Base-by-base conservation (phyloP, 2,888 invertebrate species). In the Harpagoxenus sublaevis region DNA sequence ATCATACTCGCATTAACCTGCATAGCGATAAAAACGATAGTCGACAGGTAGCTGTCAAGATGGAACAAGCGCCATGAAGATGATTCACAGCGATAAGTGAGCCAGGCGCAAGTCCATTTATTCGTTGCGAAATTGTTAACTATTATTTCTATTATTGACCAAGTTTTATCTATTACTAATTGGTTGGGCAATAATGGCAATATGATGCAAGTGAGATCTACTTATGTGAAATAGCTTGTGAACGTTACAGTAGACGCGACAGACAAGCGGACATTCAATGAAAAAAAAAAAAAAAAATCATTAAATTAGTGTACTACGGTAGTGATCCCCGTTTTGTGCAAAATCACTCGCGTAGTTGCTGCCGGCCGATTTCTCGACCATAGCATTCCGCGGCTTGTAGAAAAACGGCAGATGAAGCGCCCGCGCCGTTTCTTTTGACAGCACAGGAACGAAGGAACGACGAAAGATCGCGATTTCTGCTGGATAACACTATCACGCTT, bases 81-180 rank as follows among this genome's bases (percentile, higher is more conserved):
- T 90, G 87, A 90, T 86, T 90, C 91, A 91, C 51, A 15, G 28
- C 39, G 88, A 89, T 90, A 90, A 90, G 48, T 55, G 42, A 28
- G 63, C 23, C 28, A 15, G 53, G 66, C 55, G 65, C 39, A 62
- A 63, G 71, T 85, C 57, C 10, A 65, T 51, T 35, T 35, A 35
- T 35, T 51, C 53, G 62, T 51, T 73, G 63, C 62, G 42, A 71
- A 81, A 66, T 77, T 71, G 31, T 63, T 35, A 73, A 60, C 12
- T 65, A 23, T 23, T 51, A 62, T 57, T 68, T 51, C n/a, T 48
- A 35, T 71, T 42, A 48, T 57, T 18, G 39, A 18, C 3, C n/a
- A 18, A 31, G 51, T 42, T 57, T 70, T 35, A 63, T 75, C 65
- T 23, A 35, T n/a, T n/a, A 42, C 42, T 55, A 39, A 18, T 42